These are phyloP conservation scores for Cygnus atratus DNA, from an alignment of 2,113 vertebrate species.

Conservation along the genomic window DNA sequence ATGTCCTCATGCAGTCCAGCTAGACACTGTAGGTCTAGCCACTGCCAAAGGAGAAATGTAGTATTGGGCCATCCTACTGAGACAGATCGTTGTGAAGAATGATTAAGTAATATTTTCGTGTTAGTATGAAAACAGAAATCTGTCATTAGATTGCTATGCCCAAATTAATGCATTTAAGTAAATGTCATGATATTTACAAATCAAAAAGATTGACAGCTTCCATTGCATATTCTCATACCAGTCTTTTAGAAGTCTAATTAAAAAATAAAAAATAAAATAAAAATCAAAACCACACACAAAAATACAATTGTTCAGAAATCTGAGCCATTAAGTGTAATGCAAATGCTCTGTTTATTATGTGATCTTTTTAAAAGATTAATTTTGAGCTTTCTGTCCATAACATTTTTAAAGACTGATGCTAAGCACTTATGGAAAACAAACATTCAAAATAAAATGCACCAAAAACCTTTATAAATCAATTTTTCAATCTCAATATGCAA, in stretches of 20 bases:
- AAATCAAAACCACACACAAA: neutral
- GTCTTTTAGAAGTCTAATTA: neutral
- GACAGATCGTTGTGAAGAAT: neutral
- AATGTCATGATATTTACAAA: neutral
- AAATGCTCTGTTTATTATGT: neutral
- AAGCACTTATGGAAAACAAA: neutral
- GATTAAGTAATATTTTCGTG: neutral
- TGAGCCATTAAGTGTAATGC: neutral
- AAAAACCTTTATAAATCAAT: neutral
- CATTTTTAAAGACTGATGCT: neutral
- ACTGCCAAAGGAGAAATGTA: neutral
- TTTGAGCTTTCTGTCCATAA: neutral
- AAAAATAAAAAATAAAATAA: neutral
- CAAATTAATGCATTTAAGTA: neutral
- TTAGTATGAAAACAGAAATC: neutral
- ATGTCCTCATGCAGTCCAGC: neutral
- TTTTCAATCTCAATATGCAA: neutral
- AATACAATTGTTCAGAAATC: neutral
- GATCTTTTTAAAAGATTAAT: neutral
- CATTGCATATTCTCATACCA: neutral
- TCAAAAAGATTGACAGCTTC: neutral
- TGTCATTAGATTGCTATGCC: neutral
- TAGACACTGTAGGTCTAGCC: neutral
- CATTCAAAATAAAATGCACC: neutral
- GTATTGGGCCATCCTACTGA: neutral